These are phyloP conservation scores for Drosophila yooni DNA, from an alignment of 2,888 invertebrate species.

Conservation along the genomic window DNA sequence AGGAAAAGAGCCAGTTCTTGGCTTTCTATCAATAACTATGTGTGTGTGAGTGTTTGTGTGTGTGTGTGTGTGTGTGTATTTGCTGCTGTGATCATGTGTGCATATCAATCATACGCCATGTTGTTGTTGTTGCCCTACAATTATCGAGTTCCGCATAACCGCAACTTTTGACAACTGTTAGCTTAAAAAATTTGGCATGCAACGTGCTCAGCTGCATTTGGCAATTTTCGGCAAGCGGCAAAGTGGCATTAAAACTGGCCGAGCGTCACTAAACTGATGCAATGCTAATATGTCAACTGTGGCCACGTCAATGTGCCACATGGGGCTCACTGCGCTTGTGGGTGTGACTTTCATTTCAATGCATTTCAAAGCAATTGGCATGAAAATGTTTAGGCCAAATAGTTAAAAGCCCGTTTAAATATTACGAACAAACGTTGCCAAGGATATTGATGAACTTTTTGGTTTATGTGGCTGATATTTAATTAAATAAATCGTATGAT, in stretches of 20 bases:
- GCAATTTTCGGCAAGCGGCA: background rate
- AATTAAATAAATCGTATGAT: background rate
- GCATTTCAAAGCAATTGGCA: background rate
- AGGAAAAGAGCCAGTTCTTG: conserved; percentile 15
- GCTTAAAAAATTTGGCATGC: conserved; percentile 26
- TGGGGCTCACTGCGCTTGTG: background rate
- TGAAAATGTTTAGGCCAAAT: background rate
- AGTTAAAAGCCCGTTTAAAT: background rate
- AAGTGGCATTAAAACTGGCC: conserved; percentile 15
- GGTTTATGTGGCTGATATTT: background rate
- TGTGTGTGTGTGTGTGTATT: background rate
- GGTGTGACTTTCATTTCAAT: conserved; percentile 2
- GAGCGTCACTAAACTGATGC: background rate
- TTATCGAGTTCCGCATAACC: conserved; percentile 31
- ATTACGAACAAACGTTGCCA: background rate
- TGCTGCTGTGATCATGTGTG: conserved; percentile 12
- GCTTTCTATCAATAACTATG: background rate
- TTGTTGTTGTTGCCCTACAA: conserved; percentile 17
- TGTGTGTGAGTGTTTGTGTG: background rate
- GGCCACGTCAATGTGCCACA: conserved; percentile 27
- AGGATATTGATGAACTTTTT: background rate
- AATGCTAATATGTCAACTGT: conserved; percentile 6
- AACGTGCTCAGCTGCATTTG: conserved; percentile 31
- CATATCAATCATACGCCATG: conserved; percentile 59
- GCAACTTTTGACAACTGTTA: conserved; percentile 36